phyloP scores from a whole-genome alignment of 2,888 invertebrate species.

The Liodrosophila aerea region DNA sequence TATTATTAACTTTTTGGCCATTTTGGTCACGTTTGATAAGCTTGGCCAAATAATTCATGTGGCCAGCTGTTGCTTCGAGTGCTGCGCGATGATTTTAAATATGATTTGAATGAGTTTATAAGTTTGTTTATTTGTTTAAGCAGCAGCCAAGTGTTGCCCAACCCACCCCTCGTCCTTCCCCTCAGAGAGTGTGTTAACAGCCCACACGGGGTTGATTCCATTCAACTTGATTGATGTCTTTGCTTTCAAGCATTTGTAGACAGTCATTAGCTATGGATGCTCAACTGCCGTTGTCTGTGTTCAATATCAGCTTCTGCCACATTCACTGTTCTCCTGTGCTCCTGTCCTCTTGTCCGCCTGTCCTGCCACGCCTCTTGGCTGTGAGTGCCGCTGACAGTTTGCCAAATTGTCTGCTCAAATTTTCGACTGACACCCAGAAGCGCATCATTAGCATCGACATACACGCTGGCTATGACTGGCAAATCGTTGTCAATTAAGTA shows the following conservation, averaged over 20 bases:
- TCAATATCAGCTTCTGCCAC: slow-evolving; percentile 6
- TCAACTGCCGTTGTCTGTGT: slow-evolving; percentile 37
- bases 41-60: slow-evolving; percentile 69
- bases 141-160: slow-evolving; percentile 26
- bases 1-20: slow-evolving; percentile 61
- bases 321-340: slow-evolving; percentile 16
- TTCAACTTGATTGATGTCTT: slow-evolving; percentile 71
- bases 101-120: slow-evolving; percentile 75
- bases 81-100: slow-evolving; percentile 68
- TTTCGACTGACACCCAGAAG: slow-evolving; percentile 25
- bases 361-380: slow-evolving; percentile 48
- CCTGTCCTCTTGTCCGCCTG: no score
- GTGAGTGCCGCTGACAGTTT: slow-evolving; percentile 69
- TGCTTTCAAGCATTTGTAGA: slow-evolving; percentile 56
- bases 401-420: slow-evolving; percentile 70
- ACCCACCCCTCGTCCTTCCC: background rate
- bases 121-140: slow-evolving; percentile 74
- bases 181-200: background rate
- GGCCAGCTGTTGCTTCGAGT: slow-evolving; percentile 50
- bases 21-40: slow-evolving; percentile 76
- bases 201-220: slow-evolving; percentile 43
- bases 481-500: slow-evolving; percentile 13
- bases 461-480: slow-evolving; percentile 1
- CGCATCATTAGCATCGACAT: slow-evolving; percentile 57
- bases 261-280: slow-evolving; percentile 68